Conservation (phyloP, 2,113 vertebrate genomes). For the Rafetus swinhoei region DNA sequence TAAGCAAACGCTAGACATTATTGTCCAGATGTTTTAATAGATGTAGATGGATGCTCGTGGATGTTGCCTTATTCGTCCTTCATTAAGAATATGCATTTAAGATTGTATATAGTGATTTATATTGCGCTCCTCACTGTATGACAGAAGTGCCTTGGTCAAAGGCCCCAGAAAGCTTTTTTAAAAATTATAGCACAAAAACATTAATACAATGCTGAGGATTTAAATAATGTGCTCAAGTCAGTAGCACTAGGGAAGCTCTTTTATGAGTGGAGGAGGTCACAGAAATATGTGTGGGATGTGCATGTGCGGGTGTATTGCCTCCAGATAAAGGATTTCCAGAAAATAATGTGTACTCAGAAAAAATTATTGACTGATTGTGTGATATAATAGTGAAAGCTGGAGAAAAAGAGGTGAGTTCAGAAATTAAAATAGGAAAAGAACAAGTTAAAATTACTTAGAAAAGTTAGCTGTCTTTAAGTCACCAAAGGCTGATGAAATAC, state of each 20-base stretch:
- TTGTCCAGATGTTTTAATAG: neutral
- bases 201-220: neutral
- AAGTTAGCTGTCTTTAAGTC: too few relatives aligned
- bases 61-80: neutral
- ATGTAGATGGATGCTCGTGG: neutral
- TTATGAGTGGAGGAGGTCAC: neutral
- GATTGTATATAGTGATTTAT: neutral
- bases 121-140: neutral
- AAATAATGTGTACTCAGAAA: neutral
- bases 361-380: neutral
- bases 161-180: neutral
- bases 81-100: neutral
- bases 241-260: neutral
- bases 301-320: neutral
- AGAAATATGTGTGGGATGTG: neutral
- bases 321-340: neutral
- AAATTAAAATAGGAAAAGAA: too few relatives aligned
- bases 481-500: too few relatives aligned
- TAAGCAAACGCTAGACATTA: neutral
- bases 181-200: neutral
- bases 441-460: too few relatives aligned
- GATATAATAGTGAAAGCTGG: too few relatives aligned
- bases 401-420: too few relatives aligned
- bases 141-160: neutral
- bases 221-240: neutral